phyloP scores from a whole-genome alignment of 2,888 invertebrate genomes.

The Trachelus iudaicus region DNA sequence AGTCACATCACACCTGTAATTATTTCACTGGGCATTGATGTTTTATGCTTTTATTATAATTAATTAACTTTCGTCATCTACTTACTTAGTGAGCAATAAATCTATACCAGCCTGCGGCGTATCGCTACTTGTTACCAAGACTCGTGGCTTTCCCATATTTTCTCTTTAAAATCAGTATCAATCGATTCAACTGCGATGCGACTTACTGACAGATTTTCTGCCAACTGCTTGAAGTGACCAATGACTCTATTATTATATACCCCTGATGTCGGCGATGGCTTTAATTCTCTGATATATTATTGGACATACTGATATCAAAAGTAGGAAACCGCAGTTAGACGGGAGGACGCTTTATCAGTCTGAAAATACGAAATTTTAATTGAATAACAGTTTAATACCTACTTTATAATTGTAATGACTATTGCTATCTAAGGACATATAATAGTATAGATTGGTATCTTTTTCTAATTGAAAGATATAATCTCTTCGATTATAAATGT shows the following conservation, averaged over 20 bases:
- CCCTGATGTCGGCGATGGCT: background rate
- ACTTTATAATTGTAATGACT: background rate
- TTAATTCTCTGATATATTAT: background rate
- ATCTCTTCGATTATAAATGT: background rate
- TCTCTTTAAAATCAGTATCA: background rate
- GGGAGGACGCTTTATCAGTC: background rate
- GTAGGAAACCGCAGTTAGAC: background rate
- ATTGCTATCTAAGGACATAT: background rate
- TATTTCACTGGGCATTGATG: background rate
- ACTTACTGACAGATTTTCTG: background rate
- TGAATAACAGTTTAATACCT: no score
- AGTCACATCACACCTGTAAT: conserved; percentile 52
- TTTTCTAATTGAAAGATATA: background rate
- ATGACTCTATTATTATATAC: background rate
- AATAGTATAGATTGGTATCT: background rate
- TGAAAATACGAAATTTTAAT: background rate
- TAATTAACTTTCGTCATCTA: background rate
- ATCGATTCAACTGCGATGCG: background rate
- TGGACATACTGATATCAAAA: background rate
- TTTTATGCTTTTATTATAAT: background rate
- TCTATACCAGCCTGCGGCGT: conserved; percentile 65
- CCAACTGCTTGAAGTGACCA: background rate
- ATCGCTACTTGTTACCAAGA: conserved; percentile 66
- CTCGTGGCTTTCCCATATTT: conserved; percentile 64
- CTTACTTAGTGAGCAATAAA: conserved; percentile 64